Evolutionary conservation across 2,888 invertebrate species (phyloP).

Genomic region (Rhogogaster chlorosoma): DNA sequence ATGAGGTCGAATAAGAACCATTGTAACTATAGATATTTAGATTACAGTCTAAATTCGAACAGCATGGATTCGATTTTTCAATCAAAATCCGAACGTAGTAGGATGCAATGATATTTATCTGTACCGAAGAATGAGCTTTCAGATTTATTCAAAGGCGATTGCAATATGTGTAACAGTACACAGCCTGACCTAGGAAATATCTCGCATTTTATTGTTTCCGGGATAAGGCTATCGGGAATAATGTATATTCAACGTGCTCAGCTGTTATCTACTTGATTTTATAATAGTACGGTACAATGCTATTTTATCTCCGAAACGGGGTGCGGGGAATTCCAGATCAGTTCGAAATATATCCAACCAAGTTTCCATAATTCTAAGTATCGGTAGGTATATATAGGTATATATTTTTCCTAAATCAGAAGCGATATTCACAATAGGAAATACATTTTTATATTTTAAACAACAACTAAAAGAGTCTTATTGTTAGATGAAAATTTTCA

Average conservation of each 20-base stretch:
- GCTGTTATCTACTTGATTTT: background rate
- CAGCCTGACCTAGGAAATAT: background rate
- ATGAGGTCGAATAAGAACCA: background rate
- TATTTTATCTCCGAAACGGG: background rate
- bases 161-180: too few relatives aligned
- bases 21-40: background rate
- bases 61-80: background rate
- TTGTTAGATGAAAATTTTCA: background rate
- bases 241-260: background rate
- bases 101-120: background rate
- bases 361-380: background rate
- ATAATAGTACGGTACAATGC: background rate
- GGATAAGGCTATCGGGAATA: background rate
- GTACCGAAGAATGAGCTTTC: background rate
- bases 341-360: background rate
- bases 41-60: background rate
- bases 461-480: background rate
- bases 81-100: background rate
- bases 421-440: background rate
- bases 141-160: background rate
- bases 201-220: background rate
- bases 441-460: background rate
- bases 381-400: too few relatives aligned
- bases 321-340: background rate
- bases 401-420: background rate